Conservation (phyloP, 2,113 vertebrate genomes). For the Dicerorhinus sumatrensis region DNA sequence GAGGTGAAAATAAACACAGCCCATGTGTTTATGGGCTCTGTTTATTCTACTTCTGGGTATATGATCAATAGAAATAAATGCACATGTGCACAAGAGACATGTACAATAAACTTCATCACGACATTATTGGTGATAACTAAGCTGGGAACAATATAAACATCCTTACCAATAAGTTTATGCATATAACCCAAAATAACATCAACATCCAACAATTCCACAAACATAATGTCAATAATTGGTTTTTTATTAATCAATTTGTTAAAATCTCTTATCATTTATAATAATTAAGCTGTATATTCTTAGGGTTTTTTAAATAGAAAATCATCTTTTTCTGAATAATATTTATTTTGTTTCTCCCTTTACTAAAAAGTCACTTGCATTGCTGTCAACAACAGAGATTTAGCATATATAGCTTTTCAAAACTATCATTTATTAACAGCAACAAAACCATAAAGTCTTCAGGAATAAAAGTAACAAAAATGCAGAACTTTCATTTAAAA, state of each 20-base stretch:
- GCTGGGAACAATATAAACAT: not conserved
- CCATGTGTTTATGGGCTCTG: too few species aligned
- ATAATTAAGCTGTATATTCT: not conserved
- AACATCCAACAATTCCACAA: not conserved
- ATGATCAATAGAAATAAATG: not conserved
- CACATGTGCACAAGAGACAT: not conserved
- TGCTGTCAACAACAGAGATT: not conserved
- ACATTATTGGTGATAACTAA: not conserved
- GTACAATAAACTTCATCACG: not conserved
- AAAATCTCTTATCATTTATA: not conserved
- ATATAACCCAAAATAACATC: not conserved
- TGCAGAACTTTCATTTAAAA: not conserved
- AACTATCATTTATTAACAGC: not conserved
- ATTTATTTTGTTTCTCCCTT: not conserved
- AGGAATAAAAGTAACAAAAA: not conserved
- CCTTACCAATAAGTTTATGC: not conserved
- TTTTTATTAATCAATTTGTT: not conserved
- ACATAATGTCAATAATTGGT: not conserved
- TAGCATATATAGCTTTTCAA: not conserved
- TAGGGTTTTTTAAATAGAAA: not conserved
- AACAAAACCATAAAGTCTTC: not conserved
- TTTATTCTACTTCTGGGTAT: not conserved
- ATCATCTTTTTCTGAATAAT: not conserved
- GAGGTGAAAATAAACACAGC: not conserved
- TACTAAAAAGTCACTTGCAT: not conserved